Base-by-base conservation (phyloP, 2,888 invertebrate species). In the Patella ulyssiponensis region DNA sequence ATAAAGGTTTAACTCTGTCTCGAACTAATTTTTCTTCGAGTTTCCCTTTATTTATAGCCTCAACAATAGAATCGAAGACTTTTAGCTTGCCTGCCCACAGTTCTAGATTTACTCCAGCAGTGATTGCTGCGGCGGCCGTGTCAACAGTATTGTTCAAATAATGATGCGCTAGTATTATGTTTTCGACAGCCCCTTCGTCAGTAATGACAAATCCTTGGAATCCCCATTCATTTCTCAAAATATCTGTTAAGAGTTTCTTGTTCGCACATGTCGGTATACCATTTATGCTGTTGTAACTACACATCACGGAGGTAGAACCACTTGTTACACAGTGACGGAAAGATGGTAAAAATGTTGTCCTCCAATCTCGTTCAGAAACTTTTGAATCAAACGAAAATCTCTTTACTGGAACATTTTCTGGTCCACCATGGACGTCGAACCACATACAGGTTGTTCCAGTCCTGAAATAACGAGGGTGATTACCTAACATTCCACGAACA, bases 251-350 rank as follows among this genome's bases (percentile, higher is more conserved):
- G 15, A 89, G 80, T 58, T 79, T 74, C 73, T 85, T 84, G 80
- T 88, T 86, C 33, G 85, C 86, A 84, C 89, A 89, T 1, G 89
- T 85, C 27, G 89, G 89, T 15, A 89, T 75, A 20, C 88, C 89
- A 81, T 88, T 88, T 4, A 89, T 79, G 77, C 88, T 89, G 81
- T 90, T 91, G 78, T 89, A 91, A 77, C 90, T 90, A 82, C 91
- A 91, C 91, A 91, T 91, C 17, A 90, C 75, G 69, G 88, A 88
- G 81, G 85, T 87, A 1, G 88, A 85, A 1, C 91, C 90, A 4
- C 89, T 90, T 33, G 86, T 81, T 2, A 90, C 88, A 82, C 90
- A 91, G 73, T 81, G 78, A 72, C 84, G 83, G 76, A 91, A 90
- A 14, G 85, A 86, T 56, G 91, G 90, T 44, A 91, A 83, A 81